phyloP scores from a whole-genome alignment of 2,888 invertebrate genomes.

The Sesia bembeciformis region DNA sequence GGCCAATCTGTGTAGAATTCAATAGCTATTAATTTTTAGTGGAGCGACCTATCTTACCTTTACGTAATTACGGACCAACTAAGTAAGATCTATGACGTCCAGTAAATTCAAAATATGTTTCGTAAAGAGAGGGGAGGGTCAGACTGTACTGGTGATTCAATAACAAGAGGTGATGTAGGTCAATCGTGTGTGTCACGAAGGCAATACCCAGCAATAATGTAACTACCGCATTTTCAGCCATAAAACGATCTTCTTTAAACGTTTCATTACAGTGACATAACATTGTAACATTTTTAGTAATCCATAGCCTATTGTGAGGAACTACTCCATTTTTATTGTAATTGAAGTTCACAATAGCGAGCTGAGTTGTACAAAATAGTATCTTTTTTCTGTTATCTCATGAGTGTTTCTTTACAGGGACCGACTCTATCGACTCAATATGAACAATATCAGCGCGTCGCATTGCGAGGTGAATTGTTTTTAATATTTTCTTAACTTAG shows the following conservation, averaged over 20 bases:
- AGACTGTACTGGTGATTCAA: slow-evolving; percentile 25
- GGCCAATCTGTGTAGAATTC: slow-evolving; percentile 17
- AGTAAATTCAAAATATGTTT: slow-evolving; percentile 1
- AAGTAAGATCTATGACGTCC: slow-evolving; percentile 3
- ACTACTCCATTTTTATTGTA: no score
- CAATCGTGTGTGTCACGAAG: slow-evolving; percentile 53
- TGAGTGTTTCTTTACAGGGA: slow-evolving; percentile 79
- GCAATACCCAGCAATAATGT: slow-evolving; percentile 30
- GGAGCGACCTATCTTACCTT: slow-evolving; percentile 8
- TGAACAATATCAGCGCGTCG: slow-evolving; percentile 90
- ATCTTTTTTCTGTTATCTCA: neutral
- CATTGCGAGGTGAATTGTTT: slow-evolving; percentile 80
- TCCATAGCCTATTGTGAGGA: neutral
- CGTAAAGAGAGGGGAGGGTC: slow-evolving; percentile 12
- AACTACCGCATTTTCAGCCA: slow-evolving; percentile 44
- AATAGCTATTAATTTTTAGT: slow-evolving; percentile 20
- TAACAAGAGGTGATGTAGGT: slow-evolving; percentile 46
- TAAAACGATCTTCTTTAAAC: slow-evolving; percentile 55
- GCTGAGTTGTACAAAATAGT: neutral
- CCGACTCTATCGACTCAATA: slow-evolving; percentile 85
- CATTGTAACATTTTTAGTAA: slow-evolving; percentile 22
- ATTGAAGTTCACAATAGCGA: no score
- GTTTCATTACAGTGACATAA: slow-evolving; percentile 39
- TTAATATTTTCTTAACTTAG: neutral
- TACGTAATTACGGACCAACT: neutral